Percentiles rank a stretch among this genome's conserved stretches.
Conservation (phyloP, 2,113 vertebrate genomes). For the Cygnus buccinator region DNA sequence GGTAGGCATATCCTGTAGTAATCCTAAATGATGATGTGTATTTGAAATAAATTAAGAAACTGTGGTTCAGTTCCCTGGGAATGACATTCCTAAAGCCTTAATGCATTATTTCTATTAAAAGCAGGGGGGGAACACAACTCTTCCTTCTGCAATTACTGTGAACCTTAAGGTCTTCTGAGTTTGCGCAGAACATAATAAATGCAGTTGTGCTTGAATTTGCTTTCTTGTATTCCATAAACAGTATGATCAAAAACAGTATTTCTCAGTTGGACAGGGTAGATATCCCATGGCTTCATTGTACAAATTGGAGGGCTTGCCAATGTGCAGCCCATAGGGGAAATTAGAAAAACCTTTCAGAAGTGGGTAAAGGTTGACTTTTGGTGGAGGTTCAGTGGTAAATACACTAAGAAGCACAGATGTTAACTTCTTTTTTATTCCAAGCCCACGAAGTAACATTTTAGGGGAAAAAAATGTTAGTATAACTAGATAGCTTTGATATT, state of each 20-base stretch:
- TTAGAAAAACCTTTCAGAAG: neutral
- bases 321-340: neutral
- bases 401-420: neutral
- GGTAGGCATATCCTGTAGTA: slow-evolving; percentile 7
- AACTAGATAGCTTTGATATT: neutral
- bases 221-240: neutral
- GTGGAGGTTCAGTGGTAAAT: neutral
- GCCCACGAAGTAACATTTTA: neutral
- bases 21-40: neutral
- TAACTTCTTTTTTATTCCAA: neutral
- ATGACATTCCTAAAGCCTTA: slow-evolving; percentile 24
- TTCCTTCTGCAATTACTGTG: neutral
- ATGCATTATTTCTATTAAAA: slow-evolving; percentile 42
- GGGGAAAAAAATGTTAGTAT: neutral
- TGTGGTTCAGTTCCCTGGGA: slow-evolving; percentile 31
- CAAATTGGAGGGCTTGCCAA: neutral
- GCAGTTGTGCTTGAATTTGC: neutral
- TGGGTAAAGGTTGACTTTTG: neutral
- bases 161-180: slow-evolving; percentile 11
- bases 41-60: slow-evolving; percentile 53
- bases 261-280: neutral
- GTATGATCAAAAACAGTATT: neutral
- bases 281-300: neutral
- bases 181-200: slow-evolving; percentile 17
- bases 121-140: rapidly evolving